These are phyloP conservation scores for Halcyon chelicuti DNA, from an alignment of 2,797 vertebrate genomes.

Conservation along the genomic window DNA sequence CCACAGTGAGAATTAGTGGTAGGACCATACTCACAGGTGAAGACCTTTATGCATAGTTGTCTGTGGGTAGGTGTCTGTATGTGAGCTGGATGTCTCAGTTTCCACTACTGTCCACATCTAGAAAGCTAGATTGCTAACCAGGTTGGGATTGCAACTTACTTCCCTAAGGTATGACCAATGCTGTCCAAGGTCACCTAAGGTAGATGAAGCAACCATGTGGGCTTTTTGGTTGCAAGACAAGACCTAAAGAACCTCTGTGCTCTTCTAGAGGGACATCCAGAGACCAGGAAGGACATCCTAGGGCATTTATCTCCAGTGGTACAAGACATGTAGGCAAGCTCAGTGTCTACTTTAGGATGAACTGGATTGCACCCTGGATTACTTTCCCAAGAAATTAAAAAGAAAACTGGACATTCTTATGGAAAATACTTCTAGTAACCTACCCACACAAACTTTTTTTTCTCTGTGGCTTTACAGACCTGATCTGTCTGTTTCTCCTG, in stretches of 20 bases:
- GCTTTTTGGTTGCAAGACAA: neutral
- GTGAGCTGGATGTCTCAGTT: neutral
- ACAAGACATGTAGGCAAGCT: accelerated
- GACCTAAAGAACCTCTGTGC: neutral
- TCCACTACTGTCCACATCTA: neutral
- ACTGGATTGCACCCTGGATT: neutral
- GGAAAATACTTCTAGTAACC: neutral
- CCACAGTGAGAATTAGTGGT: neutral
- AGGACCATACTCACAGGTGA: neutral
- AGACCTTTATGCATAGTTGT: neutral
- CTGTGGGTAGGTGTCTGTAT: neutral
- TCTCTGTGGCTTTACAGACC: neutral
- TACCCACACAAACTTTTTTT: neutral
- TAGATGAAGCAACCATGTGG: neutral
- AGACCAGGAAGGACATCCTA: neutral
- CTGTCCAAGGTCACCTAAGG: neutral
- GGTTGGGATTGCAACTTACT: neutral
- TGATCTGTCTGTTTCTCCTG: neutral
- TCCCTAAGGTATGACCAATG: neutral
- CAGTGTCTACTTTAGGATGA: neutral
- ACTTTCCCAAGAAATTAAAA: neutral
- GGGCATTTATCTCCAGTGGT: neutral
- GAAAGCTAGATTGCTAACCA: neutral
- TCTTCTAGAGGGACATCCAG: neutral
- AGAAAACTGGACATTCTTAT: neutral